phyloP scores from a whole-genome alignment of 2,113 vertebrate genomes.

The Phyllostomus hastatus region DNA sequence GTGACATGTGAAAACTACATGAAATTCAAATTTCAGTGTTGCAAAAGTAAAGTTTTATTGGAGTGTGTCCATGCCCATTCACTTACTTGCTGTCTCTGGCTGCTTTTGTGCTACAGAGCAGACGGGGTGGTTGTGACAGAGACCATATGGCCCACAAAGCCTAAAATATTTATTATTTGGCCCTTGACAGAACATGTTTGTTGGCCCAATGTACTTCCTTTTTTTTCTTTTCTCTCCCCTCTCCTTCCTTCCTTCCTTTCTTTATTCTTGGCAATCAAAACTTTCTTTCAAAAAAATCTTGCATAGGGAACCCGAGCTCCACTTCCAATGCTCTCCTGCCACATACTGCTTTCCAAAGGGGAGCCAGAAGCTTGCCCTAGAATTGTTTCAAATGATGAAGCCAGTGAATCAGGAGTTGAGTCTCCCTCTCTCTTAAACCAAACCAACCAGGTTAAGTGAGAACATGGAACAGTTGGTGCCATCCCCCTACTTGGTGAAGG shows the following conservation, averaged over 20 bases:
- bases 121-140: background rate
- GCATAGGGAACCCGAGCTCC: background rate
- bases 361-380: background rate
- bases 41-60: background rate
- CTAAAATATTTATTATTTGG: background rate
- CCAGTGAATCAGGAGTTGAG: background rate
- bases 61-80: background rate
- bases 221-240: rapidly evolving
- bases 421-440: background rate
- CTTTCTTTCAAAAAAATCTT: background rate
- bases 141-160: background rate
- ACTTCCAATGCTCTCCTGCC: background rate
- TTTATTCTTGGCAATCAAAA: background rate
- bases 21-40: background rate
- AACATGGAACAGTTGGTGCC: rapidly evolving
- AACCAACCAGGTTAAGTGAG: background rate
- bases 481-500: background rate
- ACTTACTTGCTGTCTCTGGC: background rate
- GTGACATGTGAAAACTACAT: background rate
- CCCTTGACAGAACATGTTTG: background rate
- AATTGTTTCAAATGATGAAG: background rate
- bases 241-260: rapidly evolving
- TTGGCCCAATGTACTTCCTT: background rate
- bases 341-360: background rate
- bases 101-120: background rate